Percentiles rank a stretch among this genome's conserved stretches.
phyloP scores from a whole-genome alignment of 2,888 invertebrate genomes.

The Athripsodes cinereus region DNA sequence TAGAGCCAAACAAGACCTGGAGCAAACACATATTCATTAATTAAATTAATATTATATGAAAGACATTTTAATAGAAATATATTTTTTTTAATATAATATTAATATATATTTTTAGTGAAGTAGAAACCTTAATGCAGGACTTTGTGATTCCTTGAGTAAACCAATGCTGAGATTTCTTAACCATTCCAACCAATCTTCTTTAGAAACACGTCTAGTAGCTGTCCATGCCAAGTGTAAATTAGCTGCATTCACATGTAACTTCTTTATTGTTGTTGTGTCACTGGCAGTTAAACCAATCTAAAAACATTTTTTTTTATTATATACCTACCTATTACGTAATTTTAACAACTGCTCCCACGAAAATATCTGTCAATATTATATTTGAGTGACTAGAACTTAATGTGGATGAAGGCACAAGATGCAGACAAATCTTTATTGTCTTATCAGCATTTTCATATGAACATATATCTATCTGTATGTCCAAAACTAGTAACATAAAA shows the following conservation, averaged over 20 bases:
- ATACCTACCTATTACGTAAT: too few species aligned
- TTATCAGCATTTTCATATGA: too few species aligned
- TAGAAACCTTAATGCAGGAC: slow-evolving; percentile 70
- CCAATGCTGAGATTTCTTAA: slow-evolving; percentile 86
- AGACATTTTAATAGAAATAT: not conserved
- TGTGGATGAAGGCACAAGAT: too few species aligned
- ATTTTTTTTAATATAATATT: not conserved
- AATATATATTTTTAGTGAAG: not conserved
- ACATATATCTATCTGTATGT: not conserved
- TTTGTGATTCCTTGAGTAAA: slow-evolving; percentile 90
- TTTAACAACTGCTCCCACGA: too few species aligned
- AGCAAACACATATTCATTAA: slow-evolving; percentile 21
- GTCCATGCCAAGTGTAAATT: slow-evolving; percentile 88
- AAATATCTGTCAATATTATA: too few species aligned
- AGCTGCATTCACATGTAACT: slow-evolving; percentile 74
- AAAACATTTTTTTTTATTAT: too few species aligned
- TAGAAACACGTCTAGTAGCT: slow-evolving; percentile 86
- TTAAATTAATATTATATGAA: not conserved
- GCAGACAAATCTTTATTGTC: too few species aligned
- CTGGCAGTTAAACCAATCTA: slow-evolving; percentile 45
- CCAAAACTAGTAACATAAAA: not conserved
- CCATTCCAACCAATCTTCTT: slow-evolving; percentile 99
- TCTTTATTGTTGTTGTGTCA: slow-evolving; percentile 69
- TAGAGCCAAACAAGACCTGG: slow-evolving; percentile 80
- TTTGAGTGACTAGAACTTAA: too few species aligned